Evolutionary conservation across 2,888 invertebrate genomes (phyloP).

Genomic region (Oscheius onirici): DNA sequence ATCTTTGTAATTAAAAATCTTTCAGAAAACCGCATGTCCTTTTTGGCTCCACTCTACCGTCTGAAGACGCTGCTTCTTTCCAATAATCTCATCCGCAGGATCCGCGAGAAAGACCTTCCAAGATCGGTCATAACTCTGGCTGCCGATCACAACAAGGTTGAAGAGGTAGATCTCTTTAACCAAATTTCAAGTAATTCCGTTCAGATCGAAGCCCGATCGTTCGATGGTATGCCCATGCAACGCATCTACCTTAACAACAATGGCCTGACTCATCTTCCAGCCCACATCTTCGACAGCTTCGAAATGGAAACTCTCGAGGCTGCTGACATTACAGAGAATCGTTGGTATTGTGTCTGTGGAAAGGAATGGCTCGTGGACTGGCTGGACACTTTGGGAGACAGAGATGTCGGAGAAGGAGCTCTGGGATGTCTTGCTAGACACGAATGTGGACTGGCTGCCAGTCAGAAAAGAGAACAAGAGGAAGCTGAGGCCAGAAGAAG

Average conservation of each 20-base stretch:
- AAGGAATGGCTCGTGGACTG: conserved; percentile 68
- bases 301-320: conserved; percentile 53
- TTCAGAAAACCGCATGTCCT: conserved; percentile 38
- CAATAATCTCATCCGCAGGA: conserved; percentile 66
- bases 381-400: conserved; percentile 57
- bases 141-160: conserved; percentile 49
- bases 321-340: conserved; percentile 68
- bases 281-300: conserved; percentile 61
- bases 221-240: conserved; percentile 38
- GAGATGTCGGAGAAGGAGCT: conserved; percentile 50
- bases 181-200: background rate
- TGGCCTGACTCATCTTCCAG: conserved; percentile 59
- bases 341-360: conserved; percentile 67
- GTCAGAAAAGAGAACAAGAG: conserved; percentile 19
- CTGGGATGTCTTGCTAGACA: conserved; percentile 49
- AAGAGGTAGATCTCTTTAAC: conserved; percentile 16
- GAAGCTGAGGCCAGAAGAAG: conserved; percentile 35
- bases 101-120: conserved; percentile 52
- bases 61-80: conserved; percentile 73
- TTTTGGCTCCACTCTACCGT: conserved; percentile 70
- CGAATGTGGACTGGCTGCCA: conserved; percentile 29
- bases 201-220: conserved; percentile 10
- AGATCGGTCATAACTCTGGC: conserved; percentile 41
- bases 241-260: conserved; percentile 67
- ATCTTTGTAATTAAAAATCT: background rate